phyloP scores from a whole-genome alignment of 2,888 invertebrate species.

The Caenorhabditis angaria region DNA sequence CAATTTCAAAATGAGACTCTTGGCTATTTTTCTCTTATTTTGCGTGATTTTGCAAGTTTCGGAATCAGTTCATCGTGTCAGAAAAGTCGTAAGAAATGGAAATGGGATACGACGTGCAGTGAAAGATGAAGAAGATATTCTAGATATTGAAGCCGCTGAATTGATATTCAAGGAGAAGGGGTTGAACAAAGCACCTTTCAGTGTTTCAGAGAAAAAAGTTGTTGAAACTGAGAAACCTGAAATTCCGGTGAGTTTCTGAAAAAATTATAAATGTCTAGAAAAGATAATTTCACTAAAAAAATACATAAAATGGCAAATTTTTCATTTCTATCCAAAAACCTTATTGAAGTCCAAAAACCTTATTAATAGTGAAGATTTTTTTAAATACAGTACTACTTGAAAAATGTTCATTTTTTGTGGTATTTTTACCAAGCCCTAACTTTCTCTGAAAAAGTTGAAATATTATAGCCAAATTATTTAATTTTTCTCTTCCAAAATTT shows the following conservation, averaged over 20 bases:
- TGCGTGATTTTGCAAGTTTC: not conserved
- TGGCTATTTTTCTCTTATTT: slow-evolving; percentile 7
- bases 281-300: not conserved
- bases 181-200: no score
- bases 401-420: no score
- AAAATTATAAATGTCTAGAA: not conserved
- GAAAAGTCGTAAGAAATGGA: slow-evolving; percentile 15
- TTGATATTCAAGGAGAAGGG: slow-evolving; percentile 34
- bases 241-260: no score
- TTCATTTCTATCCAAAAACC: not conserved
- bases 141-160: slow-evolving; percentile 40
- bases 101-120: slow-evolving; percentile 14
- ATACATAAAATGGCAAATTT: not conserved
- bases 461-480: no score
- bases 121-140: slow-evolving; percentile 22
- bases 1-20: slow-evolving; percentile 10
- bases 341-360: not conserved
- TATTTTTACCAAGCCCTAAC: no score
- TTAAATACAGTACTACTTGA: no score
- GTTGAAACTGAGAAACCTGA: not conserved
- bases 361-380: no score
- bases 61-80: slow-evolving; percentile 15
- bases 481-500: no score
- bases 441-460: no score
- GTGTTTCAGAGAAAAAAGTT: not conserved